Percentiles rank a stretch among this genome's conserved stretches.
phyloP scores from a whole-genome alignment of 2,888 invertebrate genomes.

The Stomorhina lunata region DNA sequence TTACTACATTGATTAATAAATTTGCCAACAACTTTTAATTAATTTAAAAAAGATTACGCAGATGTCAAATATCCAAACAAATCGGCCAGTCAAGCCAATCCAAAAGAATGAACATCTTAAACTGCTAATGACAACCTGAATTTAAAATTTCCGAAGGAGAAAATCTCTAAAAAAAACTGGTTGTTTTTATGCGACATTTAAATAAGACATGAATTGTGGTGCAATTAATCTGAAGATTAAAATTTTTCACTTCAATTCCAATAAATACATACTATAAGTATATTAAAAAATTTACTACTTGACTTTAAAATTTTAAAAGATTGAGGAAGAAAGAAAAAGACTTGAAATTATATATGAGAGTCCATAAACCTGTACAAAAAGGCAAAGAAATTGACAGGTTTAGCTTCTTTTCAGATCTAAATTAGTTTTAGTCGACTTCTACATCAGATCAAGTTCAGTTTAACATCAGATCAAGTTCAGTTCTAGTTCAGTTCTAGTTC shows the following conservation, averaged over 20 bases:
- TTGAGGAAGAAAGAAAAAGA: not conserved
- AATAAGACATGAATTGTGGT: constrained; percentile 5
- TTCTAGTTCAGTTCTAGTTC: too few species aligned
- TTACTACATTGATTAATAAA: constrained; percentile 61
- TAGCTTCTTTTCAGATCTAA: too few species aligned
- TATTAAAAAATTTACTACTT: not conserved
- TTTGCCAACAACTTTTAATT: constrained; percentile 63
- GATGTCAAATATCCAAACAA: constrained; percentile 38
- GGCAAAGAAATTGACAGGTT: too few species aligned
- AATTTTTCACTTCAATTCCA: constrained; percentile 53
- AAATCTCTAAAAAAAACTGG: constrained; percentile 33
- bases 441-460: too few species aligned
- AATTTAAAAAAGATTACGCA: constrained; percentile 57
- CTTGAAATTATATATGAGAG: not conserved
- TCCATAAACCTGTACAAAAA: too few species aligned
- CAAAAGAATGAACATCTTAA: not conserved
- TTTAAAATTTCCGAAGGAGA: constrained; percentile 40
- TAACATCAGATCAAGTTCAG: too few species aligned
- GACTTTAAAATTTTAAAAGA: not conserved
- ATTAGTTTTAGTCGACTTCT: too few species aligned
- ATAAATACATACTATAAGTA: constrained; percentile 29
- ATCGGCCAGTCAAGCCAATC: not conserved
- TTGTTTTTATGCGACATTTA: constrained; percentile 34
- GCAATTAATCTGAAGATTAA: constrained; percentile 50
- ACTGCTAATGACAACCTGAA: constrained; percentile 53